These are phyloP conservation scores for Dromiciops gliroides DNA, from an alignment of 2,113 vertebrate genomes.

Conservation along the genomic window DNA sequence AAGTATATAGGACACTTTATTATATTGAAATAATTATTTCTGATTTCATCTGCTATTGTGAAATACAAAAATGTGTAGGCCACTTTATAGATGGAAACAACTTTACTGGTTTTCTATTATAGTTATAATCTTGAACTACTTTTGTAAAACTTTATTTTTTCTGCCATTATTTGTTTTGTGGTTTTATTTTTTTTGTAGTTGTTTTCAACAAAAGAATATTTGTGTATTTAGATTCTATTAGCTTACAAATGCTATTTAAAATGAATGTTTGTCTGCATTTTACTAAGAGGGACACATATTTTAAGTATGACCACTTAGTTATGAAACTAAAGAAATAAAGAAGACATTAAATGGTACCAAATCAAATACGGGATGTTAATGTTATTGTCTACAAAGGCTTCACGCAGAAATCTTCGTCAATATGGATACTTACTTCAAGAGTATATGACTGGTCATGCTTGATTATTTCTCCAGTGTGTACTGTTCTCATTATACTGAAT, in stretches of 20 bases:
- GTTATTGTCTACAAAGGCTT: background rate
- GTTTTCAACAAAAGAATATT: background rate
- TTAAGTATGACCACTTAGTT: background rate
- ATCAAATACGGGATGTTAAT: background rate
- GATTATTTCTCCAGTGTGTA: constrained; percentile 87
- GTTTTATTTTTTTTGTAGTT: background rate
- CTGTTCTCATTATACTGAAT: constrained; percentile 84
- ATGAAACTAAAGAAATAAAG: background rate
- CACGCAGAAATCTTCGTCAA: constrained; percentile 28
- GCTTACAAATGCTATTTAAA: too few species aligned
- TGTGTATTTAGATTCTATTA: background rate
- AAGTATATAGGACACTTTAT: background rate
- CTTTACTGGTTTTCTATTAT: background rate
- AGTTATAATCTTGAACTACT: background rate
- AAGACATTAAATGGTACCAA: background rate
- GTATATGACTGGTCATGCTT: constrained; percentile 88
- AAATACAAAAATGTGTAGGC: background rate
- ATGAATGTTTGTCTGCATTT: background rate
- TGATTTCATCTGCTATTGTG: background rate
- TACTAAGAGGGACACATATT: background rate
- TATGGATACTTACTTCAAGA: constrained; percentile 88
- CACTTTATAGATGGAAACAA: background rate
- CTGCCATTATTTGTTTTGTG: background rate
- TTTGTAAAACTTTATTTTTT: background rate
- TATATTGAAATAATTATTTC: background rate